Percentiles rank a stretch among this genome's conserved stretches.
phyloP scores from a whole-genome alignment of 2,888 invertebrate genomes.

The Nemotelus pantherinus region DNA sequence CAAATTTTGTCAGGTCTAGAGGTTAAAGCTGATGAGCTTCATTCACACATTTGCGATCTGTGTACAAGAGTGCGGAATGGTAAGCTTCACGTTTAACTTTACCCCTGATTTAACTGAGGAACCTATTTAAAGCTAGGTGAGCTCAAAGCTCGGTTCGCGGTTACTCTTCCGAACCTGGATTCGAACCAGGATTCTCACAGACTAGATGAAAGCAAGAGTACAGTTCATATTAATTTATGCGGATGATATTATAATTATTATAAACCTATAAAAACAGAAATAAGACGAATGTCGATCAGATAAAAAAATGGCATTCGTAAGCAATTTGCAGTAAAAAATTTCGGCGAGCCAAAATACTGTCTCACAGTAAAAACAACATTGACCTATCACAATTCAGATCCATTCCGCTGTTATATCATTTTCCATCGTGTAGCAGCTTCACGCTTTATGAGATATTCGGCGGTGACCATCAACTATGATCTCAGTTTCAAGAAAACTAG shows the following conservation, averaged over 20 bases:
- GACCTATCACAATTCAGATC: conserved; percentile 49
- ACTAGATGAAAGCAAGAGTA: no score
- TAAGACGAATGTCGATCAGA: neutral
- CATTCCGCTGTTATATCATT: conserved; percentile 33
- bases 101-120: no score
- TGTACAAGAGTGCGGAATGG: no score
- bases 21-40: no score
- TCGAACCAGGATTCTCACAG: no score
- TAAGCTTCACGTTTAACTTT: no score
- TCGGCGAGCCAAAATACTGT: neutral
- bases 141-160: no score
- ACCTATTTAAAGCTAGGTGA: no score
- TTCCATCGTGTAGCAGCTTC: neutral
- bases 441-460: neutral
- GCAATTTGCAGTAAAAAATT: neutral
- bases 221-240: neutral
- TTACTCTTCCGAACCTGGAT: no score
- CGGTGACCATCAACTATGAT: neutral
- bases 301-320: neutral
- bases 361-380: conserved; percentile 45
- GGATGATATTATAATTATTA: neutral
- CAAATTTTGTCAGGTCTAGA: no score
- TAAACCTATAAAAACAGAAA: no score
- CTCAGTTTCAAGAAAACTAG: neutral
- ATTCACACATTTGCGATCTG: no score